phyloP scores from a whole-genome alignment of 2,113 vertebrate genomes.

The Mellivora capensis region DNA sequence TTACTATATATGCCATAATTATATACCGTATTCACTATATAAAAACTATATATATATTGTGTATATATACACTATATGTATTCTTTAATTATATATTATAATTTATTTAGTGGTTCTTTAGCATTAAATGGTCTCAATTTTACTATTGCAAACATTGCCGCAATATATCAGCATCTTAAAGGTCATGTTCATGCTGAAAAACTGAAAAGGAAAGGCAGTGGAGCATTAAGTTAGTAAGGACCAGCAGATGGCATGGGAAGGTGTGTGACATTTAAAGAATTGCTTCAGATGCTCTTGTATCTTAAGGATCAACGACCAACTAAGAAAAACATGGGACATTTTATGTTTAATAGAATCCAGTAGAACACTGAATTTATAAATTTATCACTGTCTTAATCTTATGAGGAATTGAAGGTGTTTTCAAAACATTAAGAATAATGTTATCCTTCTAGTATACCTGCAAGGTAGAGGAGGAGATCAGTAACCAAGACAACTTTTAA shows the following conservation, averaged over 20 bases:
- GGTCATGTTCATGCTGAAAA: slow-evolving; percentile 25
- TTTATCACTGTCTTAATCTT: background rate
- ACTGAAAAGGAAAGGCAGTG: slow-evolving; percentile 16
- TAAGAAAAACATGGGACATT: background rate
- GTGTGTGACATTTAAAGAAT: background rate
- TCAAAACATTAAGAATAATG: background rate
- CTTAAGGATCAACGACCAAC: slow-evolving; percentile 32
- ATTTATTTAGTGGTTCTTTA: background rate
- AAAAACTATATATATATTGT: background rate
- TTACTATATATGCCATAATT: background rate
- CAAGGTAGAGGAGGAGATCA: background rate
- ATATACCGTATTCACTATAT: background rate
- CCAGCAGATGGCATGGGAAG: background rate
- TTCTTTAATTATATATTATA: background rate
- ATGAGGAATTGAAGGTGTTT: background rate
- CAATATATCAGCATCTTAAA: background rate
- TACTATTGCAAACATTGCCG: background rate
- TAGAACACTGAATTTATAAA: background rate
- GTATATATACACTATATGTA: background rate
- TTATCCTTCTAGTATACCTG: background rate
- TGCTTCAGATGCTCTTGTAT: slow-evolving; percentile 26
- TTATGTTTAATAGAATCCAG: background rate
- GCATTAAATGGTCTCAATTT: slow-evolving; percentile 7
- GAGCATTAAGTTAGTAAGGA: slow-evolving; percentile 33
- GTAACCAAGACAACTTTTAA: background rate